Conservation (phyloP, 1,140 invertebrate species). For the Diabrotica undecimpunctata region DNA sequence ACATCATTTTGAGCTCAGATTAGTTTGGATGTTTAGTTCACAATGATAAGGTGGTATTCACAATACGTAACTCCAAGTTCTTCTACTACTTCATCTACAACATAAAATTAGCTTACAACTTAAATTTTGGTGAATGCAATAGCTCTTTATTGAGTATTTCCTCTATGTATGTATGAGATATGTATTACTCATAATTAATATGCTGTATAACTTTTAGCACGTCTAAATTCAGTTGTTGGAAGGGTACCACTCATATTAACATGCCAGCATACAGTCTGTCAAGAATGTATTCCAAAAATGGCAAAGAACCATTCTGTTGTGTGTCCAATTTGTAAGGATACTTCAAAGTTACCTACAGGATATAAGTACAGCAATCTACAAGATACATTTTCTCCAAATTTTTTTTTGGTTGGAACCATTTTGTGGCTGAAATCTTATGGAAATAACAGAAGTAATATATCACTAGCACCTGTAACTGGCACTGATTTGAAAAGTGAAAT, state of each 20-base stretch:
- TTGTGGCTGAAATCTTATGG: slow-evolving; percentile 10
- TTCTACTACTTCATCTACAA: no score
- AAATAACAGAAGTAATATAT: background rate
- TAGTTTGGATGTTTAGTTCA: no score
- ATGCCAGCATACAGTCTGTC: slow-evolving; percentile 27
- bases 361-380: slow-evolving; percentile 10
- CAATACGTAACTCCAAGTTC: no score
- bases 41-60: no score
- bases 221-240: slow-evolving; percentile 9
- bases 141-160: no score
- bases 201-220: background rate
- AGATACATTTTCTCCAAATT: slow-evolving; percentile 24
- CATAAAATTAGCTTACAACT: no score
- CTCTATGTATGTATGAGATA: no score
- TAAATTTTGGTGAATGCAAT: no score
- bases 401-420: slow-evolving; percentile 23
- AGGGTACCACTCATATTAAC: slow-evolving; percentile 25
- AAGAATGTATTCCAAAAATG: slow-evolving; percentile 26
- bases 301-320: slow-evolving; percentile 16
- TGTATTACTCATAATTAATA: no score
- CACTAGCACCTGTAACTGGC: background rate
- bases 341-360: background rate
- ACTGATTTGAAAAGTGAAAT: no score
- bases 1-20: no score
- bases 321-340: slow-evolving; percentile 18